Percentiles rank a stretch among this genome's conserved stretches.
Conservation (phyloP, 2,888 invertebrate species). For the Danaus chrysippus region DNA sequence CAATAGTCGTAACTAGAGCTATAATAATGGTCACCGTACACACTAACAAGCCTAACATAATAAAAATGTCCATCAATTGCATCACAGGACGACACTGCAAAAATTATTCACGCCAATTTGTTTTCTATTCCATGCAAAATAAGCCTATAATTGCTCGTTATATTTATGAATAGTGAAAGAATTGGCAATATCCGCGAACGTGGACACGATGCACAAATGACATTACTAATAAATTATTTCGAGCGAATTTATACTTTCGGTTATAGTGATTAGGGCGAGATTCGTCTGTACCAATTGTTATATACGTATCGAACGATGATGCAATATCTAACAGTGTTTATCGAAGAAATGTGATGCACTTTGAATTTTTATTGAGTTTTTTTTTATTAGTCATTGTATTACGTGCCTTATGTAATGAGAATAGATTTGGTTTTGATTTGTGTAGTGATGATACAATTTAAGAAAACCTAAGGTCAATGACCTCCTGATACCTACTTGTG, state of each 20-base stretch:
- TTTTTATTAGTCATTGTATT: conserved; percentile 2
- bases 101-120: conserved; percentile 26
- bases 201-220: conserved; percentile 24
- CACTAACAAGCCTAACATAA: conserved; percentile 32
- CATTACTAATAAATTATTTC: conserved; percentile 15
- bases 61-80: conserved; percentile 35
- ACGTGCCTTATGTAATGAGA: not conserved
- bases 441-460: not conserved
- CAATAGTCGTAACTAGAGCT: no score
- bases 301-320: conserved; percentile 42
- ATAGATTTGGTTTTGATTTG: conserved; percentile 1
- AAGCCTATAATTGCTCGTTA: conserved; percentile 30
- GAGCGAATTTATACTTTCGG: conserved; percentile 20
- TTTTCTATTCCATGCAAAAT: conserved; percentile 24
- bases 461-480: conserved; percentile 25
- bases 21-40: conserved; percentile 20
- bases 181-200: conserved; percentile 35
- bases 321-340: conserved; percentile 68
- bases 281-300: conserved; percentile 15
- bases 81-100: conserved; percentile 18
- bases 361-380: conserved; percentile 57
- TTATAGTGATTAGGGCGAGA: not conserved
- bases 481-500: conserved; percentile 31
- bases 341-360: conserved; percentile 62
- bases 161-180: conserved; percentile 31